Evolutionary conservation across 2,888 invertebrate genomes (phyloP), one percentile per base, ranked within the genome.

Genomic region (Diachrysia chrysitis): DNA sequence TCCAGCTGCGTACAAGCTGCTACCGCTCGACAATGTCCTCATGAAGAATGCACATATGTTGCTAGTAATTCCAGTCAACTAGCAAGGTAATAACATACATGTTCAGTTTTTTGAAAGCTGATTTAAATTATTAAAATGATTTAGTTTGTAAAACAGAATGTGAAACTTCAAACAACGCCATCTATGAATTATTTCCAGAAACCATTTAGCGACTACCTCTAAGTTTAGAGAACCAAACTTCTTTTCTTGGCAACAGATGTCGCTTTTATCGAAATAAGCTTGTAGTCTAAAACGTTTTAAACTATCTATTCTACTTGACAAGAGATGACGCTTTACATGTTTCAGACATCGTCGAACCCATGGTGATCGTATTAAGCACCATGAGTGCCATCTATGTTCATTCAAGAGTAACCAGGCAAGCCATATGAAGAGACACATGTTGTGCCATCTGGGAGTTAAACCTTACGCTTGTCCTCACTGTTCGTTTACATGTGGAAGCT

Each of bases 401-500:
- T 98, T 98, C 89, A 96, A 96, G 74, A 96, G 97, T 17, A 96
- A 96, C 79, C 95, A 96, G 71, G 92, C 96, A 9, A 96, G 97
- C 29, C 97, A 98, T 87, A 91, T 99, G 81, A 97, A 96, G 84
- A 96, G 98, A 58, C 99, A 99, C 89, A 94, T 97, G 87, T 96
- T 97, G 5, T 96, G 97, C 25, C 98, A 99, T 89, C 97, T 97
- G 5, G 98, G 98, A 4, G 96, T 96, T 37, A 98, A 98, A 88
- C 98, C 99, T 0, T 98, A 97, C 91, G 96, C 96, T 62, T 99
- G 99, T 91, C 98, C 98, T 0, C 97, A 98, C 88, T 99, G 99
- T 88, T 84, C 94, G 29, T 97, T 97, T 83, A 96, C 96, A 6
- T 98, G 98, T 89, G 98, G 97, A 76, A 97, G 97, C 85, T 95